Evolutionary conservation across 1,140 invertebrate species (phyloP), one percentile per base, ranked within the genome.

Genomic region (Cherax quadricarinatus): DNA sequence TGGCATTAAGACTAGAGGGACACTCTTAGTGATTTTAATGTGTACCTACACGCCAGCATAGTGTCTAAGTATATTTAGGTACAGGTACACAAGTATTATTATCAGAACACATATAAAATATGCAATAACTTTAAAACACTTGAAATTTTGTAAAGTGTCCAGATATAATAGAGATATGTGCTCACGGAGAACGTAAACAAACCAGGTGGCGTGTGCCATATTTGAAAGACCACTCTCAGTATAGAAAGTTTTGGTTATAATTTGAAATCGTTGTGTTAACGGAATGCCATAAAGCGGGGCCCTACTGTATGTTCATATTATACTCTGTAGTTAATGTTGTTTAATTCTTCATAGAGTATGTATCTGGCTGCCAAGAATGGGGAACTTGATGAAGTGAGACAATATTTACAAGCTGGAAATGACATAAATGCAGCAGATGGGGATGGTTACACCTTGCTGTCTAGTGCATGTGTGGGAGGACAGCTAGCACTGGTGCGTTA

Each of bases 341-440:
- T 7, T 51, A 16, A 7, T 21, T 21, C 24, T 51, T 70, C 12
- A 18, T 81, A 90, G 88, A 81, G 81, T 12, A 84, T 90, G 81
- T 90, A 90, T 73, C 51, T 90, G 16, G 81, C 88, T n/a, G 81
- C 88, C n/a, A 90, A 90, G 82, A 83, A 83, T 78, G 88, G 88
- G 16, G 57, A 90, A n/a, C 41, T 90, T 18, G n/a, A 24, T 41
- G 78, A 78, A 41, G 73, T 90, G n/a, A 66, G 79, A 21, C 12
- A 90, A 14, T 90, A 84, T 24, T 53, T 90, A 41, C 48, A 75
- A 73, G 60, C 84, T 18, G 88, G 88, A 5, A 60, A 85, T 41
- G 82, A 90, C 70, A 84, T 90, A 30, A 90, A 90, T 60, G 88
- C 88, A 30, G 51, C 66, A 21, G 88, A 90, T 57, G 60, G 24